phyloP scores from a whole-genome alignment of 1,140 invertebrate species.

The Dinoponera quadriceps region DNA sequence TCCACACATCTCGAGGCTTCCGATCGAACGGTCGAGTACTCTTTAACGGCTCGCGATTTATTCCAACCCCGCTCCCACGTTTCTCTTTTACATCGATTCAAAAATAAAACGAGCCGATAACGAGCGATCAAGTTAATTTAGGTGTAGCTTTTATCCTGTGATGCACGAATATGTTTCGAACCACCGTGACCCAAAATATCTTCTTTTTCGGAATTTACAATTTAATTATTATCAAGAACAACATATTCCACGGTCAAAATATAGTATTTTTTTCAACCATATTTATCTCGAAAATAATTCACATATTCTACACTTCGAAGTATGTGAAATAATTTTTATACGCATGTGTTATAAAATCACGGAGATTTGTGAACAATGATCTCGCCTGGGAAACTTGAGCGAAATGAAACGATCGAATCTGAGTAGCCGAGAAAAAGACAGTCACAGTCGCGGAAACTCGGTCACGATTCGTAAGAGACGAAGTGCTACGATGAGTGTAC shows the following conservation, averaged over 20 bases:
- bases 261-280: not conserved
- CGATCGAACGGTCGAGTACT: conserved; percentile 7
- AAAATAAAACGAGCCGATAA: not conserved
- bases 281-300: too few species aligned
- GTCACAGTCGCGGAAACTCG: not conserved
- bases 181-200: not conserved
- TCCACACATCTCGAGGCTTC: not conserved
- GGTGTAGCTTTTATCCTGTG: not conserved
- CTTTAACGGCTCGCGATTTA: not conserved
- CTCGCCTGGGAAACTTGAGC: not conserved
- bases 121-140: not conserved
- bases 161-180: not conserved
- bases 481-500: conserved; percentile 54
- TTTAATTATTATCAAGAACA: not conserved
- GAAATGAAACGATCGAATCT: not conserved
- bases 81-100: not conserved
- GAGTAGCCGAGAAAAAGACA: not conserved
- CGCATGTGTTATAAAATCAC: too few species aligned
- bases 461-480: not conserved
- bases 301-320: too few species aligned
- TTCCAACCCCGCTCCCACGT: not conserved
- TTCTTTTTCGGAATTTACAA: not conserved
- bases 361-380: too few species aligned
- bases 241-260: not conserved
- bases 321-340: too few species aligned